Conservation (phyloP, 1,140 invertebrate genomes). For the Atopsyche davidsoni region DNA sequence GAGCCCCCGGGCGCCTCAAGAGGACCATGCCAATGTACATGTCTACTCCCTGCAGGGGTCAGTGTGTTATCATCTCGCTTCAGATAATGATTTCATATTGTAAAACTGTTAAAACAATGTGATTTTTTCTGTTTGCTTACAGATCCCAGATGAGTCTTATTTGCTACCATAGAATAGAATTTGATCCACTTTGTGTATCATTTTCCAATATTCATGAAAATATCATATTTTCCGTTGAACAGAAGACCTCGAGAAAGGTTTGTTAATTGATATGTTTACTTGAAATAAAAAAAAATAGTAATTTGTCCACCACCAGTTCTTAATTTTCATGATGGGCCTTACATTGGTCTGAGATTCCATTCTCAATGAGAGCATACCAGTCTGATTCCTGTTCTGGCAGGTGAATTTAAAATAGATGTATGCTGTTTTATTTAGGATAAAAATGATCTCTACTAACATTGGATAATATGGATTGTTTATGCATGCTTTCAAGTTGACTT, state of each 20-base stretch:
- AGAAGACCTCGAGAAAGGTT: slow-evolving; percentile 28
- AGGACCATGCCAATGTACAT: slow-evolving; percentile 45
- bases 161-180: slow-evolving; percentile 27
- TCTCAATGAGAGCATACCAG: no score
- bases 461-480: no score
- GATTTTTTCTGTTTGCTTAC: no score
- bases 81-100: neutral
- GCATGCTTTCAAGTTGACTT: no score
- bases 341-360: no score
- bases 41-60: slow-evolving; percentile 43
- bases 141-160: slow-evolving; percentile 27
- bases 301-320: no score
- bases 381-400: no score
- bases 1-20: slow-evolving; percentile 37
- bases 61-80: neutral
- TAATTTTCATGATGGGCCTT: no score
- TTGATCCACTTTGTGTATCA: slow-evolving; percentile 26
- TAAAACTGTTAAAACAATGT: slow-evolving; percentile 1
- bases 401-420: no score
- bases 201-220: slow-evolving; percentile 27
- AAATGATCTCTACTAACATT: no score
- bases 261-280: neutral
- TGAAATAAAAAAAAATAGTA: neutral
- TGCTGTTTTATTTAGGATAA: no score
- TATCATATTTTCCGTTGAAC: slow-evolving; percentile 28